Conservation (phyloP, 1,140 invertebrate genomes). For the Bombyx mandarina region DNA sequence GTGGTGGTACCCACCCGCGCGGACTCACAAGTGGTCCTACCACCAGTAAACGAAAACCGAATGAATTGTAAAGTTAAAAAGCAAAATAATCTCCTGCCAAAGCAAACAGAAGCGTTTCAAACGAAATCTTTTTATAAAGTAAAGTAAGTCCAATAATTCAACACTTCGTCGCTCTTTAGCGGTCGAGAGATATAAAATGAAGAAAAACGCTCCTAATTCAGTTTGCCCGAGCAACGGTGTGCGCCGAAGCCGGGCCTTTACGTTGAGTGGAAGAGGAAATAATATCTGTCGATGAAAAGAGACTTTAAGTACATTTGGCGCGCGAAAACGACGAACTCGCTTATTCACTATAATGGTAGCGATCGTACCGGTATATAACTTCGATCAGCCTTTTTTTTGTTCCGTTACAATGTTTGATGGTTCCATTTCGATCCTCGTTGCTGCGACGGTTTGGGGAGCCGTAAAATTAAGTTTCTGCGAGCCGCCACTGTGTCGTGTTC, state of each 20-base stretch:
- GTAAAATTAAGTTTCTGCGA: slow-evolving; percentile 12
- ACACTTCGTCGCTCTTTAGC: slow-evolving; percentile 43
- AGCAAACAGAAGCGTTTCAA: slow-evolving; percentile 48
- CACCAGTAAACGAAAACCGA: too few relatives aligned
- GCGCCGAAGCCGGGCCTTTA: slow-evolving; percentile 25
- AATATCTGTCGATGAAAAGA: slow-evolving; percentile 37
- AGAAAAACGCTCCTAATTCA: slow-evolving; percentile 55
- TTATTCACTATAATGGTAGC: slow-evolving; percentile 18
- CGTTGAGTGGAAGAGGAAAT: slow-evolving; percentile 31
- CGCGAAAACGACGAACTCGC: slow-evolving; percentile 18
- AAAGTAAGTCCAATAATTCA: slow-evolving; percentile 56
- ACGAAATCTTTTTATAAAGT: slow-evolving; percentile 57
- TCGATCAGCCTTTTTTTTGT: slow-evolving; percentile 9
- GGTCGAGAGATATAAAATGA: slow-evolving; percentile 45
- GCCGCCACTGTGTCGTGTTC: too few relatives aligned
- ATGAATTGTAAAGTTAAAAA: too few relatives aligned
- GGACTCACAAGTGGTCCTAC: too few relatives aligned
- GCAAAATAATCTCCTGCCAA: slow-evolving; percentile 9
- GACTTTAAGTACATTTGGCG: slow-evolving; percentile 17
- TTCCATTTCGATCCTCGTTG: slow-evolving; percentile 3
- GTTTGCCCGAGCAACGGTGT: slow-evolving; percentile 38
- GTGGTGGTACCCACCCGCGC: too few relatives aligned
- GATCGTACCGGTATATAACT: slow-evolving; percentile 12
- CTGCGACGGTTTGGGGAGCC: slow-evolving; percentile 6
- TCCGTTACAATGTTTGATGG: slow-evolving; percentile 14